Evolutionary conservation across 2,888 invertebrate species (phyloP), one percentile per base, ranked within the genome.

Genomic region (Phymatocera aterrima): DNA sequence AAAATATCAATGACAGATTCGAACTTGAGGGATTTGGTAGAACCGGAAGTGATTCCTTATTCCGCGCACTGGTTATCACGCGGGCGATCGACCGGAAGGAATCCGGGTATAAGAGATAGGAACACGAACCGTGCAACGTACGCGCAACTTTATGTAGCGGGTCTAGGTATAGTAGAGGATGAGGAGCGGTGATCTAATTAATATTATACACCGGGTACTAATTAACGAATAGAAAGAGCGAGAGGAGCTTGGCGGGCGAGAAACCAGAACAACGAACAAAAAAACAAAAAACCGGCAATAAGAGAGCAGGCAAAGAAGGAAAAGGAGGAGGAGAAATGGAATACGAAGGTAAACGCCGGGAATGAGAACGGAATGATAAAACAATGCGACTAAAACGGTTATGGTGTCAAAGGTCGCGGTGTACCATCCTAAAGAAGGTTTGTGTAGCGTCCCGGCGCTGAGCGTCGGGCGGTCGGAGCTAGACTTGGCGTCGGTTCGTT

Each of bases 401-500:
- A 43, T n/a, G 28, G 68, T 68, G 68, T 48, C 51, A 72, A 72
- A 72, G 51, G 72, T 72, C 72, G 72, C 48, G 72, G 34, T 46
- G 4, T 21, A 51, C n/a, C 21, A 68, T 31, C 31, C 8, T 34
- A 34, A 72, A 51, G 51, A 72, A 51, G 72, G 72, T 48, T 48
- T n/a, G n/a, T n/a, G 75, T 68, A 79, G 81, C 83, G 86, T 85
- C 83, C 83, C 85, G 80, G 84, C 84, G 86, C 85, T 85, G 86
- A 84, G 82, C 84, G 85, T 84, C 84, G 83, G 83, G 83, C 85
- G 86, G 89, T 89, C 89, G 89, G 86, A 85, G 87, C 88, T 87
- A 87, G 87, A 88, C 88, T 88, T 88, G 87, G 88, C 89, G 87
- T 88, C 87, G 87, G 86, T 87, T 88, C 88, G 87, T 89, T 89